Conservation (phyloP, 1,140 invertebrate genomes). For the Cydia fagiglandana region DNA sequence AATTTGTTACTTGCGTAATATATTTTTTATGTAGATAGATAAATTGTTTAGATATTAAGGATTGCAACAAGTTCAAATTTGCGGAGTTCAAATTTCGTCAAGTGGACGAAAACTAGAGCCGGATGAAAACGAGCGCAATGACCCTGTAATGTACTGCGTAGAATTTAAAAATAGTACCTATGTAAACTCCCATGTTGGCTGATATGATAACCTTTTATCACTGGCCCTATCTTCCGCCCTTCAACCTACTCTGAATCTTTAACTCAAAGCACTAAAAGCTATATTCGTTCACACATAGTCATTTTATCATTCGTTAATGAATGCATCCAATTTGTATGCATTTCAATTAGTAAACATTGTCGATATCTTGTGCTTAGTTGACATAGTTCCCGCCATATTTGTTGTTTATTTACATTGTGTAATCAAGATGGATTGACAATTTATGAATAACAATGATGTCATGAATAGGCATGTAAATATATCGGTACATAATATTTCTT, state of each 20-base stretch:
- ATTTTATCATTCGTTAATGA: neutral
- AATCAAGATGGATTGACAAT: neutral
- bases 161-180: constrained; percentile 24
- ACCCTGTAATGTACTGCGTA: neutral
- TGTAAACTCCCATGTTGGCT: neutral
- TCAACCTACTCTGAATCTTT: neutral
- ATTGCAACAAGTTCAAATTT: too few relatives aligned
- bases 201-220: constrained; percentile 31
- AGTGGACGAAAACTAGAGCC: too few relatives aligned
- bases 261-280: neutral
- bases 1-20: too few relatives aligned
- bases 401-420: constrained; percentile 10
- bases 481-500: neutral
- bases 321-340: constrained; percentile 14
- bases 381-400: constrained; percentile 1
- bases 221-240: neutral
- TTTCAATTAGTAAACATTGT: constrained; percentile 29
- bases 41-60: too few relatives aligned
- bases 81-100: too few relatives aligned
- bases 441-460: neutral
- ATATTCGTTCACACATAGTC: neutral
- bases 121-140: too few relatives aligned
- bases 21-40: too few relatives aligned
- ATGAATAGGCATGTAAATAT: neutral
- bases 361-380: constrained; percentile 10